Base-by-base conservation (phyloP, 2,888 invertebrate species). In the Coremacera marginata region DNA sequence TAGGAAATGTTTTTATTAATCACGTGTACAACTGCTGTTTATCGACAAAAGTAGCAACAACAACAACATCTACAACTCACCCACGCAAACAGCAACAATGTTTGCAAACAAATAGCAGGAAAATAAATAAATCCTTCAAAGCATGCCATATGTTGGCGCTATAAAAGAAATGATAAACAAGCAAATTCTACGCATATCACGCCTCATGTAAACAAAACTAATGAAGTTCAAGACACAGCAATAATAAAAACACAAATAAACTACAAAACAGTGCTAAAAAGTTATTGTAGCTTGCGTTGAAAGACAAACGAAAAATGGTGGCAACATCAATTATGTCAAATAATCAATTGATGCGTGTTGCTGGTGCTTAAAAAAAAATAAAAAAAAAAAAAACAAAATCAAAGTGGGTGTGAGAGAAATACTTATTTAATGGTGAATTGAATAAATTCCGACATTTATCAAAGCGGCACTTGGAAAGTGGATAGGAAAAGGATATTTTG, bases 221-320 rank as follows among this genome's bases (percentile, higher is more conserved):
- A 16, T 73, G 73, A 73, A 63, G 63, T 73, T 73, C 63, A 62
- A 70, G 70, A 70, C 25, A 70, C 49, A 52, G 5, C 11, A 22
- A 3, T 2, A 55, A 63, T 31, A 37, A 63, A 34, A 34, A 34
- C 16, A 60, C 27, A 60, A 60, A 60, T 60, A 16, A 25, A 27
- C 19, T 34, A 34, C 67, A 37, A 19, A 22, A 34, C 67, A 49
- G 22, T 31, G 49, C 34, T 37, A 34, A 34, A 14, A 37, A 14
- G 34, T 67, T 37, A 14, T 67, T 37, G 31, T 67, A 34, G 44
- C 44, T 44, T 11, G 67, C 37, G 67, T 34, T 44, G 49, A 60
- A 27, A 27, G 25, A 60, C 25, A 60, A 60, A 67, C 37, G 22
- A 49, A 31, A 65, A 22, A 67, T 44, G 67, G 19, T 67, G 67